Conservation (phyloP, 2,113 vertebrate genomes). For the Noturus placidus region DNA sequence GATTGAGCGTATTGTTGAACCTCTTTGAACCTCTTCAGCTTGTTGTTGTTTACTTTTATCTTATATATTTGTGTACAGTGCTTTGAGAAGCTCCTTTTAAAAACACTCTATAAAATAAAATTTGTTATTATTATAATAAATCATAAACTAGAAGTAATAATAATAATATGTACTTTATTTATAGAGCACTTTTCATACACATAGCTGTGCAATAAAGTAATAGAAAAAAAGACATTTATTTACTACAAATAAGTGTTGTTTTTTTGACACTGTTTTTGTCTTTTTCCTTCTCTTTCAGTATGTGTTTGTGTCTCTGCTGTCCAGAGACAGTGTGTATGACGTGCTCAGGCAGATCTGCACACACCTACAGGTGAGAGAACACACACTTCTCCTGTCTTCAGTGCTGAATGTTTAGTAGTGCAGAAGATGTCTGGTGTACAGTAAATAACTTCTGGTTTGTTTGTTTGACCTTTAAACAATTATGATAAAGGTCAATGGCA, state of each 20-base stretch:
- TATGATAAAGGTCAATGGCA: slow-evolving; percentile 75
- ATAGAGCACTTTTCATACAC: no score
- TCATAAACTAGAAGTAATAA: no score
- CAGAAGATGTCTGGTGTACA: background rate
- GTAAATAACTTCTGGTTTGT: slow-evolving; percentile 6
- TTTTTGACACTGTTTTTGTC: background rate
- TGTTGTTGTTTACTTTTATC: no score
- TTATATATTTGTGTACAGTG: no score
- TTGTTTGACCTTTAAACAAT: slow-evolving; percentile 8
- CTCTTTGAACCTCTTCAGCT: no score
- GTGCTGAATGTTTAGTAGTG: background rate
- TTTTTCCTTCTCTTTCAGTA: slow-evolving; percentile 72
- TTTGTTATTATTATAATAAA: no score
- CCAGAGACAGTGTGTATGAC: slow-evolving; percentile 90
- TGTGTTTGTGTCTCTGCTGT: slow-evolving; percentile 91
- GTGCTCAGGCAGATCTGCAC: slow-evolving; percentile 89
- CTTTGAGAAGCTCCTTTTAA: no score
- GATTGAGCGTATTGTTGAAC: no score
- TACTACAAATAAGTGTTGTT: background rate
- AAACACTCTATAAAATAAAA: no score
- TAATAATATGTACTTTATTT: no score
- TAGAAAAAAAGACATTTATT: no score
- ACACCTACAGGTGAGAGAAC: slow-evolving; percentile 83
- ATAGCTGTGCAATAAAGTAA: no score
- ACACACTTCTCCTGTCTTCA: background rate